Evolutionary conservation across 2,888 invertebrate genomes (phyloP), one percentile per base, ranked within the genome.

Genomic region (Archips crataeganus): DNA sequence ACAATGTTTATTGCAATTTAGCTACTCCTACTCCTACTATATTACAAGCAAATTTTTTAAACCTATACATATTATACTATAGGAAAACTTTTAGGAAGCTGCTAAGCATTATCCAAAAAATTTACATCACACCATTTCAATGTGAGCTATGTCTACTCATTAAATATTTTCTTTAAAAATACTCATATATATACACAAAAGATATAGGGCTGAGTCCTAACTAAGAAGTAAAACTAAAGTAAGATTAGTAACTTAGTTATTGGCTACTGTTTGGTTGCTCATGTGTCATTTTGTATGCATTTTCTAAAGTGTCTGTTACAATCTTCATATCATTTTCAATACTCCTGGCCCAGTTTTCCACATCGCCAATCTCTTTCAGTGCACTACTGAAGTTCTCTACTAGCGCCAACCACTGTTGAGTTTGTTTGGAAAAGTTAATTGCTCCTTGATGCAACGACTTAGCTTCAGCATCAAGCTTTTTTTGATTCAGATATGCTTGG

Each of bases 401-500:
- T 67, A 99, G 95, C 77, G 97, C 97, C n/a, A 99, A 93, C 99
- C 99, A 99, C 82, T 99, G 99, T 79, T 98, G 97, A 0, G 99
- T 99, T 90, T 99, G 99, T 90, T 99, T 99, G 0, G 98, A 97
- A 94, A 99, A 99, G 86, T 98, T 98, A 5, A 97, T 97, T 6
- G 99, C 98, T 84, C 99, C 99, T 76, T 97, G 96, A 84, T 99
- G 99, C 66, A 99, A 94, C 78, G 98, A 97, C 87, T 99, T 99
- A 0, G 99, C 99, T 95, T 99, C 99, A 2, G 98, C 98, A 91
- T 99, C 99, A 70, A 99, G 94, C 84, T 99, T 97, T 89, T 99
- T 99, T 90, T 99, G 99, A 90, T 99, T 99, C 60, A 99, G 95
- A 89, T 99, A 99, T 0, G 99, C 99, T 93, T 99, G 99, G 0